A percentile compares a stretch with the other conserved stretches of the same genome.
Conservation (phyloP, 2,888 invertebrate species). For the Caenorhabditis panamensis region DNA sequence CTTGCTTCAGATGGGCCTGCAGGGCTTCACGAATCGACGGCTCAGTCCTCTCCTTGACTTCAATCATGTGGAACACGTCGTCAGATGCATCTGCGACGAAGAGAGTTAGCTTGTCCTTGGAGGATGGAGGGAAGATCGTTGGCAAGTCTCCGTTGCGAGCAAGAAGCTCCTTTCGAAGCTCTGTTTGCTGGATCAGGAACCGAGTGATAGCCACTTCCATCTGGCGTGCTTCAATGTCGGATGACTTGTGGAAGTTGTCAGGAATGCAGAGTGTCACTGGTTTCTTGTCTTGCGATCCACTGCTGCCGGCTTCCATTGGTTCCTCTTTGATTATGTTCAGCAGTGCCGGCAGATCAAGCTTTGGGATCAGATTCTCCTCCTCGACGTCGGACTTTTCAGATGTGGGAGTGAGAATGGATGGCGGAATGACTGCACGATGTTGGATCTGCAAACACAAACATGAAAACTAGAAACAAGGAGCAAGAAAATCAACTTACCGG, state of each 20-base stretch:
- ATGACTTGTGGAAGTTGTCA: background rate
- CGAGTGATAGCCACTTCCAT: conserved; percentile 16
- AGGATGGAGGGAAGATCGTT: conserved; percentile 12
- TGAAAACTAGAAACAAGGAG: background rate
- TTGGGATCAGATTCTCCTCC: background rate
- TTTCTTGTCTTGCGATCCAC: background rate
- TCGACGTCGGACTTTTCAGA: conserved; percentile 7
- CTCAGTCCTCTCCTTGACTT: conserved; percentile 26
- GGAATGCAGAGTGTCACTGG: conserved; percentile 8
- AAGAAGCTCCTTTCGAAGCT: conserved; percentile 10
- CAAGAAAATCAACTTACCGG: conserved; percentile 6
- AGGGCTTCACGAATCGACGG: conserved; percentile 25
- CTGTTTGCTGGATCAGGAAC: conserved; percentile 9
- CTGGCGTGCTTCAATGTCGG: background rate
- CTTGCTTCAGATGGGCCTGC: background rate
- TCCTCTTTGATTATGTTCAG: background rate
- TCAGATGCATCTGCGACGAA: conserved; percentile 18
- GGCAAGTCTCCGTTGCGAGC: conserved; percentile 6
- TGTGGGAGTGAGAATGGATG: conserved; percentile 17
- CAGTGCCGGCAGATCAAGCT: background rate
- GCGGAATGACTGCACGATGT: background rate
- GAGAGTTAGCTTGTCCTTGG: background rate
- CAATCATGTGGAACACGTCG: conserved; percentile 15
- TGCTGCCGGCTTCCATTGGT: conserved; percentile 6
- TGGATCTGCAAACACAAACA: background rate